Evolutionary conservation across 2,888 invertebrate species (phyloP), one percentile per base, ranked within the genome.

Genomic region (Crepidodera aurea): DNA sequence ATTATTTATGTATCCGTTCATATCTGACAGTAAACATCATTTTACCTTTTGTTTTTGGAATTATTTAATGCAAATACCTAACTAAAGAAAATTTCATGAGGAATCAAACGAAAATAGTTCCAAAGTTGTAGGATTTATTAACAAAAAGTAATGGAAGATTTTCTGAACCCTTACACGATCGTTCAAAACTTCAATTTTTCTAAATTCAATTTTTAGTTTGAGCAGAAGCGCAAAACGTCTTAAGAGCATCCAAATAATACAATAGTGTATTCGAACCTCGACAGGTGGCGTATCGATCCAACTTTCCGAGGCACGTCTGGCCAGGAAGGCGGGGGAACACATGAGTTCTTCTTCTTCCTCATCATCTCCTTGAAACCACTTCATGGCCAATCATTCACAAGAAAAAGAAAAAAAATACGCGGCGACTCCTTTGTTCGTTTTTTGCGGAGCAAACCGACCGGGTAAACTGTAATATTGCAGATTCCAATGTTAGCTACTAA

Each of bases 221-320:
- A 22, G 2, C 22, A 22, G 22, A 22, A 22, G 2, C 15, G 18
- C 4, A 7, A 40, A 13, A 32, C 2, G 4, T 32, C n/a, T 32
- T 10, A 32, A 32, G 32, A 32, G 32, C 32, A 4, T 7, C 19
- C 8, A 7, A 51, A 51, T 34, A 22, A 22, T 37, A 19, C 34
- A n/a, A 12, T 29, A 50, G 34, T 34, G 4, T 13, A 6, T 25
- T 18, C 58, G 59, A 69, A 93, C 93, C 93, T 94, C 93, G 64
- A 90, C 87, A 51, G 93, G 93, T 79, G 93, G 93, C 70, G 92
- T 90, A 75, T 91, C 90, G 73, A 94, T 94, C 93, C 94, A 94
- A 80, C 93, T 93, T 80, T 93, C 93, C 15, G 92, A 92, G 51
- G 94, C 94, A 70, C 94, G 84, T 69, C 94, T 84, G 64, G 94